Conservation (phyloP, 2,888 invertebrate genomes). For the Schizaphis graminum region DNA sequence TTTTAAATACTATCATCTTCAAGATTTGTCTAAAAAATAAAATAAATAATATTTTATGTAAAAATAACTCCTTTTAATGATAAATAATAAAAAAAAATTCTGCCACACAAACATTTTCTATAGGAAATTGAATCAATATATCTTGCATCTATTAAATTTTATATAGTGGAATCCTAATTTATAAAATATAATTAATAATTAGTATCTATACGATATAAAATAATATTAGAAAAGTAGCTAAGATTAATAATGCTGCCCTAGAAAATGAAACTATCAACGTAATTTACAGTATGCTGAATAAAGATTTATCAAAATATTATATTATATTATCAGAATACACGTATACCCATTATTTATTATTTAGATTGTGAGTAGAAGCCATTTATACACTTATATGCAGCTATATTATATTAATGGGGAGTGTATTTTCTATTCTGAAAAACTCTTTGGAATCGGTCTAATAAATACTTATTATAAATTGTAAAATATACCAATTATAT, state of each 20-base stretch:
- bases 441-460: background rate
- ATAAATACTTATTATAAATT: background rate
- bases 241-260: background rate
- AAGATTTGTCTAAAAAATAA: background rate
- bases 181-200: background rate
- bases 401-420: background rate
- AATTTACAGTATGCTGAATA: background rate
- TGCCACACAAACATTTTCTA: background rate
- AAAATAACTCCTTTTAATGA: background rate
- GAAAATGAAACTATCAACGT: background rate
- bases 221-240: background rate
- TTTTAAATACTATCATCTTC: background rate
- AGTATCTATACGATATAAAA: background rate
- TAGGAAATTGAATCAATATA: background rate
- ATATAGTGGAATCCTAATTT: background rate
- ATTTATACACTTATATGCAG: background rate
- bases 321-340: background rate
- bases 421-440: background rate
- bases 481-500: background rate
- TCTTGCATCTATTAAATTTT: background rate
- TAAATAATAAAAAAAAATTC: background rate
- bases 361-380: background rate
- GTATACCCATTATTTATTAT: slow-evolving; percentile 12
- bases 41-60: background rate
- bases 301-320: background rate